Base-by-base conservation (phyloP, 2,113 vertebrate species). In the Aegotheles bennettii region DNA sequence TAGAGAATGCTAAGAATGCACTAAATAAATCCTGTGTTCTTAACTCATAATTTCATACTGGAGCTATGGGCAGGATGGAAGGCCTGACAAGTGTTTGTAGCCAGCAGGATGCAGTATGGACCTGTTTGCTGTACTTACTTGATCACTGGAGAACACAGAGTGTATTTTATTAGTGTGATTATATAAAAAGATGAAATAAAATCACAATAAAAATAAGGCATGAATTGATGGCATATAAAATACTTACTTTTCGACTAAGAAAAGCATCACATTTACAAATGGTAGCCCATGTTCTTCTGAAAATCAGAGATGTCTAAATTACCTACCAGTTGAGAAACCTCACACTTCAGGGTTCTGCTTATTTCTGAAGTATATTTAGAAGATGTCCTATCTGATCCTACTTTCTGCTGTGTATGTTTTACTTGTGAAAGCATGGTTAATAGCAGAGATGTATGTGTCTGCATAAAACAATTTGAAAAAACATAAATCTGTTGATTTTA, bases 21-120 rank as follows among this genome's bases (percentile, higher is more conserved):
- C 89, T 92, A 91, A 95, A 96, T 94, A 97, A 97, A 97, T 95
- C 94, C 88, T 67, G 5, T 89, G 69, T 90, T 87, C 18, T 6
- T 81, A 94, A 88, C 87, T 96, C 53, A 28, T 86, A 86, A 93
- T 97, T 96, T 94, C 78, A 91, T 89, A 50, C 61, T 96, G 86
- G 75, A 90, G 26, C 57, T 93, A 14, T 84, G 51, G 68, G 51
- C 50, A 85, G 75, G 70, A 89, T 96, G 74, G 91, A 89, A 92
- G 56, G 59, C 69, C 93, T 96, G 78, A 80, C 76, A 84, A 80
- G 67, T 45, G 57, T 84, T 94, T 20, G 24, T 86, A 86, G 87
- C 50, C 64, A 60, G 45, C n/a, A 94, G 75, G 56, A 68, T 94
- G 56, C 20, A 76, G 65, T 50, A 23, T 40, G 50, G 70, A 56